These are phyloP conservation scores for Chiridota heheva DNA, from an alignment of 35 echinoderm and acorn worm species.

Conservation along the genomic window DNA sequence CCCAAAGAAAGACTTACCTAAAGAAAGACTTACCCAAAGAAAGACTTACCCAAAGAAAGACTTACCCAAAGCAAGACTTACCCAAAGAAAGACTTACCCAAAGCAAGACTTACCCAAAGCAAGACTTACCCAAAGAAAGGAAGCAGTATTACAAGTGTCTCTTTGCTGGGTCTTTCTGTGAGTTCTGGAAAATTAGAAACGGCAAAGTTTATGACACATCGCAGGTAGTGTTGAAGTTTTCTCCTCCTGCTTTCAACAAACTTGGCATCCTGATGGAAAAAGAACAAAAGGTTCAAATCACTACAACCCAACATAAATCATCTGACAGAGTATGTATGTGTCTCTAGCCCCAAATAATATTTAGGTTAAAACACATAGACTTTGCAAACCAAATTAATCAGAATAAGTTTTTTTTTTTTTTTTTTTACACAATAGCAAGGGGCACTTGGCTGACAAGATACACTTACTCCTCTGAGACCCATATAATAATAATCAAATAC, in stretches of 20 bases:
- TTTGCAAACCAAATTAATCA: neutral
- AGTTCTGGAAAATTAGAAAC: constrained; percentile 63
- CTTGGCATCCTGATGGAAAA: constrained; percentile 74
- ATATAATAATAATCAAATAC: too few relatives aligned
- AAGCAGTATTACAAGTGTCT: constrained; percentile 62
- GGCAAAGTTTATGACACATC: constrained; percentile 84
- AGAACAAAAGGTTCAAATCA: neutral
- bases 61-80: neutral
- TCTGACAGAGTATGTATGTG: neutral
- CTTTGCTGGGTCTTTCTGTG: constrained; percentile 79
- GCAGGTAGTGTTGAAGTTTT: constrained; percentile 84
- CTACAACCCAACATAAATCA: neutral
- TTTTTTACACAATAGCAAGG: neutral
- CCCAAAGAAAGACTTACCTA: neutral
- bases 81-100: neutral
- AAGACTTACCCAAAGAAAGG: constrained; percentile 90
- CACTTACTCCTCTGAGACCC: too few relatives aligned
- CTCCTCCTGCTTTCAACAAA: constrained; percentile 91
- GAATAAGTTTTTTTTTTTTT: neutral
- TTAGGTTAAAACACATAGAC: neutral
- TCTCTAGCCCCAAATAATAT: neutral
- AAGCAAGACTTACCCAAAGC: neutral
- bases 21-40: neutral
- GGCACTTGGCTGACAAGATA: neutral
- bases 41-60: neutral